Base-by-base conservation (phyloP, 2,888 invertebrate genomes). In the Scaptomyza reducta region DNA sequence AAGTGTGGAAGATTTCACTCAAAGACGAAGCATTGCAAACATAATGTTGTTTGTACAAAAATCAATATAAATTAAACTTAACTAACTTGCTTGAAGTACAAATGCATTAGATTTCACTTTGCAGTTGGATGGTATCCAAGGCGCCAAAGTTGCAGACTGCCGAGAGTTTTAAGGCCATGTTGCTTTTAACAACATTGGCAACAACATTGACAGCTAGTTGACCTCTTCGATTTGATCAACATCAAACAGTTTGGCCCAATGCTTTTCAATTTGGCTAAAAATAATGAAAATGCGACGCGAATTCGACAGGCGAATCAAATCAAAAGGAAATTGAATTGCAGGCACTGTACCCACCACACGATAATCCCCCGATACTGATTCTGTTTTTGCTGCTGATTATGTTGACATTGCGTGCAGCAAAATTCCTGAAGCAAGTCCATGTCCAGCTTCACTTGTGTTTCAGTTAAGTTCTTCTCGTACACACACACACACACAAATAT, bases 341-440 rank as follows among this genome's bases (percentile, higher is more conserved):
- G 63, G 58, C 86, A 55, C 75, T 74, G 56, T 47, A 16, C 31
- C 47, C 13, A 3, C 27, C 27, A 6, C 25, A 10, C 22, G 22
- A 22, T 22, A 22, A 22, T 22, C 14, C 31, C 10, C 11, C 16
- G 18, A 27, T 41, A 27, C 9, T 11, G 50, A 40, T 35, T 16
- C 11, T 61, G 38, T 40, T 58, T 57, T 29, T 71, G 54, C 46
- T 65, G 56, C 54, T 70, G 62, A 79, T 82, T 74, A 82, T 77
- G 79, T 83, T 82, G 84, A 82, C 87, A 86, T 80, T 83, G 84
- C 75, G 80, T 86, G 80, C 78, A 83, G 70, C 77, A 77, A 77
- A 9, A 67, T 70, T 74, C 66, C 54, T 47, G 59, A 42, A 74
- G 74, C 31, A 5, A 33, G 18, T 31, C 31, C 18, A 22, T 49